Conservation (phyloP, 2,113 vertebrate genomes). For the Gadus macrocephalus region DNA sequence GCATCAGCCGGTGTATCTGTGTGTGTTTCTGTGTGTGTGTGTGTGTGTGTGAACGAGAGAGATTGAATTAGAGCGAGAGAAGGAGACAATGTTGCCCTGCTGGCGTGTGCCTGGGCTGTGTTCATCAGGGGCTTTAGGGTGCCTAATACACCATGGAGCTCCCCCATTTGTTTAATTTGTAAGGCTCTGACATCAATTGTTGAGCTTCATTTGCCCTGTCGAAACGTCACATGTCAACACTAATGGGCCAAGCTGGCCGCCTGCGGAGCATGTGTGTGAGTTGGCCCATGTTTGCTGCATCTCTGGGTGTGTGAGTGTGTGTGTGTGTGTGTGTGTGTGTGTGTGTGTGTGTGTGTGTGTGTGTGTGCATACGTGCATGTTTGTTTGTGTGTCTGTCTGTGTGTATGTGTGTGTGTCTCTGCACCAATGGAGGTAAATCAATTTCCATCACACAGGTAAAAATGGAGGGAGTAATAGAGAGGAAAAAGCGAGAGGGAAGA, state of each 20-base stretch:
- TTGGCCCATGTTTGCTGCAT: not conserved
- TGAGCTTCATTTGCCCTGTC: conserved; percentile 77
- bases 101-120: conserved; percentile 64
- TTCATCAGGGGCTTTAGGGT: conserved; percentile 73
- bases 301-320: conserved; percentile 6
- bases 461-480: not conserved
- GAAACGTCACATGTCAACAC: conserved; percentile 74
- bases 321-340: conserved; percentile 17
- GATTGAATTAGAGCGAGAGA: conserved; percentile 31
- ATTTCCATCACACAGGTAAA: conserved; percentile 13
- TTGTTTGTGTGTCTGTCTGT: conserved; percentile 17
- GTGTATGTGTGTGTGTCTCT: conserved; percentile 10
- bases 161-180: conserved; percentile 80
- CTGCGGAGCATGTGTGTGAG: conserved; percentile 15
- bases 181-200: conserved; percentile 81
- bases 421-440: conserved; percentile 7
- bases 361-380: not conserved
- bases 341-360: conserved; percentile 18
- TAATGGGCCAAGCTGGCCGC: conserved; percentile 72
- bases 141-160: conserved; percentile 75
- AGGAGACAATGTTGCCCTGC: conserved; percentile 62
- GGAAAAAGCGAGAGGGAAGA: too few relatives aligned
- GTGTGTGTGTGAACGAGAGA: conserved; percentile 12
- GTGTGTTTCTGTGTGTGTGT: conserved; percentile 4
- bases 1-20: not conserved